Percentiles rank a stretch among this genome's conserved stretches.
Evolutionary conservation across 1,140 invertebrate species (phyloP).

Genomic region (Papilio helenus): DNA sequence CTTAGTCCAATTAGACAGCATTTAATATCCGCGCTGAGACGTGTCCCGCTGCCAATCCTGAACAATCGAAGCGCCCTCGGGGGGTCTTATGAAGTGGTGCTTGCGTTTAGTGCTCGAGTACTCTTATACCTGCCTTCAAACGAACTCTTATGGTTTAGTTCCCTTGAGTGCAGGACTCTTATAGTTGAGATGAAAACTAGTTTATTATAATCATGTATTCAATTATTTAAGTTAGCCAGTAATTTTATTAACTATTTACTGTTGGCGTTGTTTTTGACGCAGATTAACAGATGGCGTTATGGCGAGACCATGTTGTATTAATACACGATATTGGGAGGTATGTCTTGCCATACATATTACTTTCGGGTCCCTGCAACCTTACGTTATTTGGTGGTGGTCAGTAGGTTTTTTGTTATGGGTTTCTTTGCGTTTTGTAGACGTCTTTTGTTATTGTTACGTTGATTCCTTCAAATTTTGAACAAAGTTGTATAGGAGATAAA

Average conservation of each 20-base stretch:
- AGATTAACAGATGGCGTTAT: no score
- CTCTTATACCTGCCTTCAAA: neutral
- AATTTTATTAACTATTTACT: neutral
- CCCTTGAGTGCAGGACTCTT: neutral
- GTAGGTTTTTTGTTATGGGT: no score
- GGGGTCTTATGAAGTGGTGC: constrained; percentile 12
- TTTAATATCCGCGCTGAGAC: constrained; percentile 17
- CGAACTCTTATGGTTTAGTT: constrained; percentile 16
- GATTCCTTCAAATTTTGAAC: no score
- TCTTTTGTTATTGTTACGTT: no score
- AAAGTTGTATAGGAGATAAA: no score
- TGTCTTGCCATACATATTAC: no score
- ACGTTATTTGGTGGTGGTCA: no score
- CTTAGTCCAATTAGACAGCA: constrained; percentile 33
- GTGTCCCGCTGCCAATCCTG: constrained; percentile 6
- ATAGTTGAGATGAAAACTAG: neutral
- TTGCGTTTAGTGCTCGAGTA: constrained; percentile 25
- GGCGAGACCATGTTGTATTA: no score
- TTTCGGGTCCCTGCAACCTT: no score
- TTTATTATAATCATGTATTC: neutral
- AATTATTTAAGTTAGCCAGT: neutral
- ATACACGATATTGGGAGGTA: no score
- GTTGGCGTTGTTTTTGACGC: neutral
- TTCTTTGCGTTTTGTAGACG: no score
- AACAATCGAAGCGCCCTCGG: constrained; percentile 13